Percentiles rank a stretch among this genome's conserved stretches.
Evolutionary conservation across 2,888 invertebrate species (phyloP).

Genomic region (Dasypogon diadema): DNA sequence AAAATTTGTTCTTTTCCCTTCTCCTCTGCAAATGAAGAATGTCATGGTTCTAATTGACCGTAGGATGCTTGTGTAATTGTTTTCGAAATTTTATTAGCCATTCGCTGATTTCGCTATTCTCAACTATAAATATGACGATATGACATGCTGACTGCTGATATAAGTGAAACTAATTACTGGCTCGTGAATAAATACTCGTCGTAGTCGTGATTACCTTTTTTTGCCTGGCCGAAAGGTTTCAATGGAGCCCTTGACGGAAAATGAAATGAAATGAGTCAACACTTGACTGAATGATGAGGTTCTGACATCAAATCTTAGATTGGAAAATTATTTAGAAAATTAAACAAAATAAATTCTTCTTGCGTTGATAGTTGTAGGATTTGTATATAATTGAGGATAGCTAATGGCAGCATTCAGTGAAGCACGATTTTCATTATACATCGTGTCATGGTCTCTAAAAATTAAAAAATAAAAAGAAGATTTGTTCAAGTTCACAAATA

Average conservation of each 20-base stretch:
- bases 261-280: background rate
- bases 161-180: background rate
- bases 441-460: no score
- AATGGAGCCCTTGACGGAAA: background rate
- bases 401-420: no score
- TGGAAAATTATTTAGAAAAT: no score
- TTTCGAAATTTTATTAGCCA: background rate
- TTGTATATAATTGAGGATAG: no score
- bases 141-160: background rate
- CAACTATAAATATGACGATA: background rate
- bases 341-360: no score
- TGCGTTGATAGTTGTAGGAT: no score
- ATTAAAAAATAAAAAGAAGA: no score
- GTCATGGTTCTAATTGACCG: background rate
- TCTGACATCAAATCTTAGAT: background rate
- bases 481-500: no score
- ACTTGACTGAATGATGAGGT: background rate
- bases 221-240: background rate
- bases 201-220: background rate
- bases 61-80: background rate
- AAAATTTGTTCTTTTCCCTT: background rate
- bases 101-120: background rate
- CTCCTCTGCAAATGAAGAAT: background rate
- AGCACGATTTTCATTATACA: no score
- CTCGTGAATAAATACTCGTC: background rate